phyloP scores from a whole-genome alignment of 2,888 invertebrate genomes.

The Acholoe squamosa region DNA sequence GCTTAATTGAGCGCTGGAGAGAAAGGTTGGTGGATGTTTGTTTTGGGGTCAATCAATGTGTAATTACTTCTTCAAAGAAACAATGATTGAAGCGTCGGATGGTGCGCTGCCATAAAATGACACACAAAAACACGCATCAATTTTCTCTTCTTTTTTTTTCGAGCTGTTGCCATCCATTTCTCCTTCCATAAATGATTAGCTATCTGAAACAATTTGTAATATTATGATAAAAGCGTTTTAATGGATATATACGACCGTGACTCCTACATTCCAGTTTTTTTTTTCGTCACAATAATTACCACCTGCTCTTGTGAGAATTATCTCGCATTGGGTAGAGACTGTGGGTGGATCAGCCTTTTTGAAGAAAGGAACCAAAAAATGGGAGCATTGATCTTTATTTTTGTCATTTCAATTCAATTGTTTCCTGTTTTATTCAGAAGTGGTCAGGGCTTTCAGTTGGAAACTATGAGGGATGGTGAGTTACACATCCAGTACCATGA shows the following conservation, averaged over 20 bases:
- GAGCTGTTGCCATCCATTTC: not conserved
- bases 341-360: too few relatives aligned
- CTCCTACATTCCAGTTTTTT: too few relatives aligned
- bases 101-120: not conserved
- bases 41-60: conserved; percentile 48
- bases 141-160: not conserved
- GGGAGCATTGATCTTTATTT: not conserved
- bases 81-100: conserved; percentile 38
- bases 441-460: not conserved
- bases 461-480: not conserved
- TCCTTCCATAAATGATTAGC: not conserved
- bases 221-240: not conserved
- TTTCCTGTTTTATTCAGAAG: not conserved
- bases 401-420: not conserved
- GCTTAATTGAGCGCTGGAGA: not conserved
- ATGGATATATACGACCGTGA: not conserved
- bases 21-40: not conserved
- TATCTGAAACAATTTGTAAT: not conserved
- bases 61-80: conserved; percentile 35
- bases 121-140: not conserved
- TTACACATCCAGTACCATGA: not conserved
- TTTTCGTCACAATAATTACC: too few relatives aligned
- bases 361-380: too few relatives aligned
- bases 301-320: too few relatives aligned
- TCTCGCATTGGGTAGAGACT: too few relatives aligned